A percentile compares a stretch with the other conserved stretches of the same genome.
These are phyloP conservation scores for Bolinopsis microptera DNA, from an alignment of 37 sponge, comb jelly and placozoan species.

Conservation along the genomic window DNA sequence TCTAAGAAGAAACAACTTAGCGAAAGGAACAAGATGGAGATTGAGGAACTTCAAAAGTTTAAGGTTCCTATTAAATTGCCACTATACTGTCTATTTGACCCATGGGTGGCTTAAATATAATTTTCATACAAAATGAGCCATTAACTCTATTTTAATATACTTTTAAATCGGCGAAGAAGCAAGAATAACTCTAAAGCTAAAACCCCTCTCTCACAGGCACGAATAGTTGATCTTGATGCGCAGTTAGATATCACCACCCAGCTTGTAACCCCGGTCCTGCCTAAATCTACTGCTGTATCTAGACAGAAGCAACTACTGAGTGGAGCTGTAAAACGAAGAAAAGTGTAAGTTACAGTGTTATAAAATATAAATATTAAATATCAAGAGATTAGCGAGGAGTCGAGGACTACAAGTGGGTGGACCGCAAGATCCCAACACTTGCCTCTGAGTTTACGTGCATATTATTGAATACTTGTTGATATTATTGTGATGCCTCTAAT, in stretches of 20 bases:
- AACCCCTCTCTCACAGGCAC: too few species aligned
- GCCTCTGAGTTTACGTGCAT: too few species aligned
- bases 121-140: not conserved
- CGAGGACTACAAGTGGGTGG: too few species aligned
- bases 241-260: not conserved
- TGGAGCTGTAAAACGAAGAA: conserved; percentile 15
- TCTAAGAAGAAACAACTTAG: conserved; percentile 33
- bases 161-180: not conserved
- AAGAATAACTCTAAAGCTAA: too few species aligned
- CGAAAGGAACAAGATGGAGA: not conserved
- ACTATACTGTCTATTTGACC: too few species aligned
- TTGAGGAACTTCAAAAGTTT: conserved; percentile 62
- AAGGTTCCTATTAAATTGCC: too few species aligned
- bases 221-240: conserved; percentile 50
- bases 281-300: not conserved
- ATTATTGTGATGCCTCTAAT: too few species aligned
- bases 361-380: not conserved
- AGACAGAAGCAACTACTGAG: conserved; percentile 25
- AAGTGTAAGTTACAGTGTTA: not conserved
- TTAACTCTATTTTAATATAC: not conserved
- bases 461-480: too few species aligned
- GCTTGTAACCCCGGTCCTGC: not conserved
- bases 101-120: too few species aligned
- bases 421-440: too few species aligned
- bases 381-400: not conserved